Base-by-base conservation (phyloP, 1,140 invertebrate genomes). In the Drosophila sturtevanti region DNA sequence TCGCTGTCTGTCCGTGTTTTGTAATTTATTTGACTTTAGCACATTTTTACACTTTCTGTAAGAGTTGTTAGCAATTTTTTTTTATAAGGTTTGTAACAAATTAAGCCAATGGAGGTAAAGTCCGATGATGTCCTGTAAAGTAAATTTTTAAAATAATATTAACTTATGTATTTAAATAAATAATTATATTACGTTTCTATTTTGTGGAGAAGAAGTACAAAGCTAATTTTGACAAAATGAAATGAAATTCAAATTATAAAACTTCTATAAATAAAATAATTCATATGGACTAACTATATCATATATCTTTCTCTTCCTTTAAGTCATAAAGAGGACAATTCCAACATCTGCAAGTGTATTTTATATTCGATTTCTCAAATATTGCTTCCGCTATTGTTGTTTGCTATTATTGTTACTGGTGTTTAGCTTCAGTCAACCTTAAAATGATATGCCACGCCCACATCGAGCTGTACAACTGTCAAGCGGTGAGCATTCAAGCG, bases 21-120 rank as follows among this genome's bases (percentile, higher is more conserved):
- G 84, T 89, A 89, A 89, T 89, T 89, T 89, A 89, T 89, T 84
- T 79, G 79, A 89, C 72, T 84, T 77, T 51, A 74, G 77, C 80
- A 89, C 84, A 80, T 80, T 89, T 81, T 59, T 66, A 62, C 77
- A 10, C 18, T 7, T 11, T 10, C 7, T 21, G 1, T 10, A 63
- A 67, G 60, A 77, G 79, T 75, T 79, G 77, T 51, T 89, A 63
- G 48, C 41, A 70, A 56, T 56, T 35, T 35, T 56, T 35, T 35
- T 27, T 16, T 16, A 18, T 35, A 10, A 4, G 7, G 2, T 48
- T 48, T 48, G 41, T 21, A 18, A 48, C 16, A 16, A 16, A 2
- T 18, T 31, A 31, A 31, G 6, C 6, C 6, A 1, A 31, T 4
- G n/a, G n/a, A n/a, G n/a, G n/a, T n/a, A n/a, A n/a, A n/a, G n/a